Base-by-base conservation (phyloP, 2,113 vertebrate species). In the Syrrhaptes paradoxus region DNA sequence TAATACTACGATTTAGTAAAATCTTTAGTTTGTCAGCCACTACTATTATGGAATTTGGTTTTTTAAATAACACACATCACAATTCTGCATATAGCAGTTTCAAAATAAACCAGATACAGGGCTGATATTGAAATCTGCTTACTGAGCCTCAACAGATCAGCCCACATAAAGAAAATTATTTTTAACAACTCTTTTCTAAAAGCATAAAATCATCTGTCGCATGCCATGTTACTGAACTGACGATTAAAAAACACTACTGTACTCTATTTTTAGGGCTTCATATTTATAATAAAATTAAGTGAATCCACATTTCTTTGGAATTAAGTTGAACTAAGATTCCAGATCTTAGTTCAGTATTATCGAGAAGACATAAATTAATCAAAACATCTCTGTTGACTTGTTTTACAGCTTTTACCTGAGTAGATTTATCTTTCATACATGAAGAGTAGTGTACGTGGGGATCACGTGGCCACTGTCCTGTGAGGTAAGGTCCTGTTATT, bases 371-470 rank as follows among this genome's bases (percentile, higher is more conserved):
- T 59, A 17, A 73, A 66, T 78, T 22, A 91, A 0, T 87, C 0
- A 2, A 82, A 89, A 94, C 71, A 95, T 82, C 52, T 95, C 62
- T 76, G 68, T 91, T 78, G 73, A 87, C 70, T 91, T 72, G 82
- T 61, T 92, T 90, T 61, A 71, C 55, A 77, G 67, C 65, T 74
- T 90, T 97, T 99, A 99, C 99, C 99, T 99, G 99, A 80, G 99
- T 99, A 93, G 99, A 98, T 98, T 99, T 99, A 98, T 99, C 99
- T 97, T 98, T 99, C 99, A 99, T 99, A 93, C 98, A 99, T 94
- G 98, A 99, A 82, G 98, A 98, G 97, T 99, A 99, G 88, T 98
- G 98, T 95, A 98, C 98, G 66, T 99, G 98, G 54, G 98, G 98
- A 97, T 99, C 99, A 84, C 99, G 98, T 38, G 99, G 99, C 99